These are phyloP conservation scores for Agapornis roseicollis DNA, from an alignment of 2,113 vertebrate species.

Conservation along the genomic window DNA sequence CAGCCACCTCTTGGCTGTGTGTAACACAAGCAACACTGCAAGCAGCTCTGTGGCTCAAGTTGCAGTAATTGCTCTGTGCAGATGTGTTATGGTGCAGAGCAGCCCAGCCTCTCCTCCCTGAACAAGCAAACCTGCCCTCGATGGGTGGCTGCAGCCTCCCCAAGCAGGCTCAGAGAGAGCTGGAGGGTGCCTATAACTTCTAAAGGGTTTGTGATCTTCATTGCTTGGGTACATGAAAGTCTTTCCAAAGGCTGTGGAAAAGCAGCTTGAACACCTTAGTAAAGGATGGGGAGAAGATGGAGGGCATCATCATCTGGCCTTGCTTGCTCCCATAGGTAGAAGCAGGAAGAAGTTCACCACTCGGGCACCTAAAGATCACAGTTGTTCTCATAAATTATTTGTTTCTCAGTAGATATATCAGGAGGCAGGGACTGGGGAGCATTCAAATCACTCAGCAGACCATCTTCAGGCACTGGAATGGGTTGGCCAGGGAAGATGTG, in stretches of 20 bases:
- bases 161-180: accelerated
- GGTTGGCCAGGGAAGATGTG: too few relatives aligned
- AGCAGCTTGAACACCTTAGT: background rate
- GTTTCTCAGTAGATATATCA: background rate
- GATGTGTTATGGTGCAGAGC: background rate
- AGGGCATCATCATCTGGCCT: background rate
- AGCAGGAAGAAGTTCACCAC: background rate
- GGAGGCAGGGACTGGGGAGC: background rate
- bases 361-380: background rate
- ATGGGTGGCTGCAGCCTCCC: background rate
- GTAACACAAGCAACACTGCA: background rate
- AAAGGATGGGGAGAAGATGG: background rate
- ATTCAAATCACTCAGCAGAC: background rate
- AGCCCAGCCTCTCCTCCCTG: background rate
- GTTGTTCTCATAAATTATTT: background rate
- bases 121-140: background rate
- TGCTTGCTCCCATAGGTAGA: background rate
- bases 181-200: background rate
- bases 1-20: background rate
- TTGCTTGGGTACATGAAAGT: background rate
- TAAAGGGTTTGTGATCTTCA: background rate
- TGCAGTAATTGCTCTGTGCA: background rate
- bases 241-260: background rate
- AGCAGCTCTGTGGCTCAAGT: background rate
- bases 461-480: background rate